phyloP scores from a whole-genome alignment of 2,797 vertebrate genomes.

The Alfaro cultratus region DNA sequence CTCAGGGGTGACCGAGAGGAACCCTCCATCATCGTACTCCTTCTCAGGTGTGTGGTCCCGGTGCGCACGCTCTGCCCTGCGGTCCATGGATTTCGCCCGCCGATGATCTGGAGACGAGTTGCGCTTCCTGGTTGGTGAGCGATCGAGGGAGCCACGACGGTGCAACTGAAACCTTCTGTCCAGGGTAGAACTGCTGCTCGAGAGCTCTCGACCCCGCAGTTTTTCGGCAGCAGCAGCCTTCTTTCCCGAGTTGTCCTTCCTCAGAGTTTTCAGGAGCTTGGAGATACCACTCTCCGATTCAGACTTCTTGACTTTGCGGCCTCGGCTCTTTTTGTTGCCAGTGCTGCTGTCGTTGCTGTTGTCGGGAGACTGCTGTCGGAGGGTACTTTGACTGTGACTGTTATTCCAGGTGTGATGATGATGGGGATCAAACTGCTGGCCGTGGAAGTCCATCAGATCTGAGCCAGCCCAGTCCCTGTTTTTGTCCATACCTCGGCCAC shows the following conservation, averaged over 20 bases:
- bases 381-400: slow-evolving; percentile 84
- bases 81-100: slow-evolving; percentile 84
- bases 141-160: slow-evolving; percentile 88
- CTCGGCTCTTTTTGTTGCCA: slow-evolving; percentile 78
- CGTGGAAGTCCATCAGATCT: slow-evolving; percentile 85
- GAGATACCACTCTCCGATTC: slow-evolving; percentile 85
- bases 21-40: slow-evolving; percentile 78
- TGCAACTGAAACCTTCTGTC: slow-evolving; percentile 67
- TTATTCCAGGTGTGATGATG: slow-evolving; percentile 89
- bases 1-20: slow-evolving; percentile 78
- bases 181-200: slow-evolving; percentile 74
- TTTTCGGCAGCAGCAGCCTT: slow-evolving; percentile 80
- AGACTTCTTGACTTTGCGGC: slow-evolving; percentile 83
- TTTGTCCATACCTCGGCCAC: slow-evolving; percentile 75
- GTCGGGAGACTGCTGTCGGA: slow-evolving; percentile 85
- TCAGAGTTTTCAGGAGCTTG: slow-evolving; percentile 83
- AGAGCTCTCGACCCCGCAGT: slow-evolving; percentile 77
- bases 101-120: slow-evolving; percentile 86
- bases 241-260: slow-evolving; percentile 85
- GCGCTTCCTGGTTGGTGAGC: slow-evolving; percentile 84
- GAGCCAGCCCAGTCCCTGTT: slow-evolving; percentile 71
- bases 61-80: slow-evolving; percentile 73
- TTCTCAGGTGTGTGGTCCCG: slow-evolving; percentile 88
- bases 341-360: slow-evolving; percentile 66
- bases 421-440: slow-evolving; percentile 74